Evolutionary conservation across 2,113 vertebrate species (phyloP).

Genomic region (Ochotona curzoniae): DNA sequence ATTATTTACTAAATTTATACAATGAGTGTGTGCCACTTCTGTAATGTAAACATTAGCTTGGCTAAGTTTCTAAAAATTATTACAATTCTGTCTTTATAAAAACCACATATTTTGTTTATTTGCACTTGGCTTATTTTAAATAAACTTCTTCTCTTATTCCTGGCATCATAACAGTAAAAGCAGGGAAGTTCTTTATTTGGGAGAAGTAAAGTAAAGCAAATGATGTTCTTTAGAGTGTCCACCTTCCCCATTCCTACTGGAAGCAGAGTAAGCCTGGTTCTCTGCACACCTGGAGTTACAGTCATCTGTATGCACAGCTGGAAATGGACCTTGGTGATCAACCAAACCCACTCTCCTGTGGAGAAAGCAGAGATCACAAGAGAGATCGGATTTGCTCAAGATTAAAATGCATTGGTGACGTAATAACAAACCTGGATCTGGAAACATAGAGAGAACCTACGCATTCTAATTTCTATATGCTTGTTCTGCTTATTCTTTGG

Average conservation of each 20-base stretch:
- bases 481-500: neutral
- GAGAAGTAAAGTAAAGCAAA: neutral
- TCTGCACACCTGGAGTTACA: too few species aligned
- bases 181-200: neutral
- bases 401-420: neutral
- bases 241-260: neutral
- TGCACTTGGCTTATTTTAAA: neutral
- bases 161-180: neutral
- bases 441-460: neutral
- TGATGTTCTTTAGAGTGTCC: neutral
- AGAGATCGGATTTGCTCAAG: neutral
- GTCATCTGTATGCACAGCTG: neutral
- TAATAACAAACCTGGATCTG: neutral
- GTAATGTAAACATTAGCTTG: neutral
- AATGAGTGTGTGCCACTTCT: neutral
- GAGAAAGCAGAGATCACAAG: neutral
- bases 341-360: neutral
- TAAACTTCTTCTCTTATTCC: neutral
- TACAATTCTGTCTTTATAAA: neutral
- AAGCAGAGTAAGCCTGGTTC: neutral
- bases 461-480: neutral
- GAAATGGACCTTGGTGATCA: neutral
- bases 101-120: conserved; percentile 15
- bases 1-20: neutral
- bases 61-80: conserved; percentile 42